Evolutionary conservation across 2,113 vertebrate species (phyloP), one percentile per base, ranked within the genome.

Genomic region (Chaetura pelagica): DNA sequence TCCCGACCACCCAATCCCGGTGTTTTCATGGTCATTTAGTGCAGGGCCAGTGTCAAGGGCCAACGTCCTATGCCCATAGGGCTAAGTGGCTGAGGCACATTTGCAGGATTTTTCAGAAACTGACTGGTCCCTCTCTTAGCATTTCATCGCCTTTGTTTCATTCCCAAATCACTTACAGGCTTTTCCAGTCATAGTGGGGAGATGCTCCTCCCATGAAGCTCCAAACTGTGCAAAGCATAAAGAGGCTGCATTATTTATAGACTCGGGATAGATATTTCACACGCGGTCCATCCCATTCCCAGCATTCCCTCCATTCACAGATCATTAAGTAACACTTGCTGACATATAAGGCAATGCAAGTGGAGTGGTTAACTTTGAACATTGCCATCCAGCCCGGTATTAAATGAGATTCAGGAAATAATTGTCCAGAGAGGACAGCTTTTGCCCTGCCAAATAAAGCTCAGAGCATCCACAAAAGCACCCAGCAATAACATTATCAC

Each of bases 191-290:
- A 62, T 16, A 74, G 96, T 68, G 1, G 52, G 57, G 83, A 94
- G 96, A 95, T 92, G 96, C 95, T 96, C 95, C 96, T 96, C 96
- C 94, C 93, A 86, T 88, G 94, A 83, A 94, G 94, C 95, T 93
- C 93, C 19, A 38, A 92, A 95, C 88, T 93, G 93, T 84, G 93
- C 79, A 29, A 54, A 78, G 93, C 93, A 92, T 86, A 88, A 93
- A 83, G 88, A 87, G 83, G 93, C 93, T 94, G 93, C 94, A 95
- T 96, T 97, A 96, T 97, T 97, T 97, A 96, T 97, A 96, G 96
- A 94, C 90, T 92, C 95, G 29, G 64, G 95, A 93, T 94, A 87
- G 93, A 90, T 93, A 80, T 93, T 90, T 92, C 93, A 87, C 92
- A 85, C 2, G 40, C 64, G n/a, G 96, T 44, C 94, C 90, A 0